Conservation (phyloP, 1,140 invertebrate species). For the Anastrepha obliqua region DNA sequence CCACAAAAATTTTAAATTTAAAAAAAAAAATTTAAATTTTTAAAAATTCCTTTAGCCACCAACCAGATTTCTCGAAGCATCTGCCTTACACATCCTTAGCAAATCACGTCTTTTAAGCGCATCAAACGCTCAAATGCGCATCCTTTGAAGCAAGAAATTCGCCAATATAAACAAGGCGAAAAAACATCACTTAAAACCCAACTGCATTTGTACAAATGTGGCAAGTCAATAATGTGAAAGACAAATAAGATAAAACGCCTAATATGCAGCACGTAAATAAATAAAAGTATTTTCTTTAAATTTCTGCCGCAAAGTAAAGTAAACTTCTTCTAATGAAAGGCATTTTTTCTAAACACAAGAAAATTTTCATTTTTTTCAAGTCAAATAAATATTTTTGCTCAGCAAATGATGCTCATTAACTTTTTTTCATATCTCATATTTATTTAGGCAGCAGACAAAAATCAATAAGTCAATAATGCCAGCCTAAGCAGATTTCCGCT, state of each 20-base stretch:
- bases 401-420: constrained; percentile 50
- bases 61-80: neutral
- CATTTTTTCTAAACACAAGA: neutral
- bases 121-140: constrained; percentile 48
- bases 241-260: neutral
- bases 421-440: neutral
- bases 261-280: neutral
- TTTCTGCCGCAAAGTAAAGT: neutral
- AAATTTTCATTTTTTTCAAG: neutral
- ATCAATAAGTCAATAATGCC: constrained; percentile 49
- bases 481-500: constrained; percentile 10
- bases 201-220: constrained; percentile 5
- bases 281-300: neutral
- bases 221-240: constrained; percentile 24
- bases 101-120: constrained; percentile 9
- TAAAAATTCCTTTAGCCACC: neutral
- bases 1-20: too few relatives aligned
- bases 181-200: neutral
- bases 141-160: constrained; percentile 44
- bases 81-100: neutral
- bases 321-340: neutral
- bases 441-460: constrained; percentile 49
- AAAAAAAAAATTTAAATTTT: neutral
- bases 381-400: constrained; percentile 10
- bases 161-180: constrained; percentile 24